Base-by-base conservation (phyloP, 2,888 invertebrate genomes). In the Microctonus brassicae region DNA sequence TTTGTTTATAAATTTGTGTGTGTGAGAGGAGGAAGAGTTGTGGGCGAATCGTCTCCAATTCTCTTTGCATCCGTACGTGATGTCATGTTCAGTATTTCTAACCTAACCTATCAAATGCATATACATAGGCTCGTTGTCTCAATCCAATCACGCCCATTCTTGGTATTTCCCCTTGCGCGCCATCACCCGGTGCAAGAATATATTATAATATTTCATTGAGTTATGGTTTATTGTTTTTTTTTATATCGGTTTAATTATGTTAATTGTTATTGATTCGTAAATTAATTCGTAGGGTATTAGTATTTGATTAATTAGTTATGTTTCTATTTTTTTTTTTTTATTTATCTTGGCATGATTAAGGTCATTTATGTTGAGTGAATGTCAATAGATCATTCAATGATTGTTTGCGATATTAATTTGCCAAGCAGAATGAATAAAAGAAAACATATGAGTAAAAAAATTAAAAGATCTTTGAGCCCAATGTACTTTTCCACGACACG, bases 81-180 rank as follows among this genome's bases (percentile, higher is more conserved):
- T 85, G 83, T 84, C 85, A 84, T 80, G 80, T 83, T 81, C 75
- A 74, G 76, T 63, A 64, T 78, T 81, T 78, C 80, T 81, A 83
- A 84, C 85, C 85, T 84, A 82, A 82, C 82, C 77, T 76, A 74
- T 72, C 42, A 70, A 47, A 72, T 74, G 71, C 69, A 73, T 17
- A 17, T 7, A 69, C 71, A n/a, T n/a, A 74, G 77, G 76, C 61
- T 24, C 24, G 26, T 70, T 33, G 53, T 71, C 64, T 72, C 76
- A 73, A 73, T 76, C 79, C 81, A 79, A 84, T 84, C 84, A 86
- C 86, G 85, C 85, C 85, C 86, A 85, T 84, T 86, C 81, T 74
- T 79, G 80, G 82, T 82, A 82, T 80, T 81, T 78, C 72, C 73
- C 63, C 58, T 47, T 47, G 47, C n/a, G 29, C 29, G 29, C 33